Conservation (phyloP, 2,797 vertebrate genomes). For the Manis javanica region DNA sequence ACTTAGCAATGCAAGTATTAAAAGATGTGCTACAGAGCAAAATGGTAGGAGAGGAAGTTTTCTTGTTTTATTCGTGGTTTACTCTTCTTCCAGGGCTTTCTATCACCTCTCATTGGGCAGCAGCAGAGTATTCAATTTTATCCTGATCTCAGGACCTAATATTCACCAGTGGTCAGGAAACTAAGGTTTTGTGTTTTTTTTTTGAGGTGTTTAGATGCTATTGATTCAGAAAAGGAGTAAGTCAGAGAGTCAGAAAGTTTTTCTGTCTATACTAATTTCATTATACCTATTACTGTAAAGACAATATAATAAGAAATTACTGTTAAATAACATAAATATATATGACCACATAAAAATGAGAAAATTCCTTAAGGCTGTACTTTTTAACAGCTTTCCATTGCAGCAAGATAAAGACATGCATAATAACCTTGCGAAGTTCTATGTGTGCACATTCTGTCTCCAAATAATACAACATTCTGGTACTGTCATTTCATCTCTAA, state of each 20-base stretch:
- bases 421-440: neutral
- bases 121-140: neutral
- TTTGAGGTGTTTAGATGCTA: slow-evolving; percentile 70
- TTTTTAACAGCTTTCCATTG: neutral
- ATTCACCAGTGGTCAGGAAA: neutral
- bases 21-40: neutral
- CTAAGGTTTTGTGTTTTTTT: slow-evolving; percentile 13
- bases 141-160: neutral
- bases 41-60: neutral
- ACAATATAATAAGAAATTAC: neutral
- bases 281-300: neutral
- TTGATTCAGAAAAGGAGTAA: slow-evolving; percentile 63
- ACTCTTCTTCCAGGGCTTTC: neutral
- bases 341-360: neutral
- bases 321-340: neutral
- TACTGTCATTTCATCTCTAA: neutral
- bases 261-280: slow-evolving; percentile 15
- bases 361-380: neutral
- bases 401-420: neutral
- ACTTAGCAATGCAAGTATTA: neutral
- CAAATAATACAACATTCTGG: neutral
- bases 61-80: neutral
- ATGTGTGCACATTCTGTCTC: neutral
- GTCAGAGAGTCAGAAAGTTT: slow-evolving; percentile 72
- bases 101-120: neutral